Conservation (phyloP, 1,140 invertebrate genomes). For the Euborellia annulipes region DNA sequence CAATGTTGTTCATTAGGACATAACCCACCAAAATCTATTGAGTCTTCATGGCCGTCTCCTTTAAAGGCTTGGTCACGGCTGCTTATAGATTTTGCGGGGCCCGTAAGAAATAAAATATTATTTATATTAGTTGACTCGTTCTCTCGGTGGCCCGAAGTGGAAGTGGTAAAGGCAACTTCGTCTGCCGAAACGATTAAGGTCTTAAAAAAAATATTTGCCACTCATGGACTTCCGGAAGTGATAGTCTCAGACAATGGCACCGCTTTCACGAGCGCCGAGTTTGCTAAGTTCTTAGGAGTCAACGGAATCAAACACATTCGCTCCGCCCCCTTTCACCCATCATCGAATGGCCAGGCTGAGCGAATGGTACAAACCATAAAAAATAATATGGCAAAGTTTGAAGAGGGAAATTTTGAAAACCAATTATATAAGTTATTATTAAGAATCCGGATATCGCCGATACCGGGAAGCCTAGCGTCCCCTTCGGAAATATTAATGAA, state of each 20-base stretch:
- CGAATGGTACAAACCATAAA: slow-evolving; percentile 17
- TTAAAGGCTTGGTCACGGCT: slow-evolving; percentile 27
- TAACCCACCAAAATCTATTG: slow-evolving; percentile 13
- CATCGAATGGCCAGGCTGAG: slow-evolving; percentile 22
- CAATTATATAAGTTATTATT: neutral
- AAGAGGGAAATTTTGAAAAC: neutral
- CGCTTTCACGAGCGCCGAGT: slow-evolving; percentile 14
- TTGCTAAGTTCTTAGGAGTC: slow-evolving; percentile 14
- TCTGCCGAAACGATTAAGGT: slow-evolving; percentile 5
- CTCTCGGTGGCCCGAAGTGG: slow-evolving; percentile 28
- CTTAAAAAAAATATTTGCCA: slow-evolving; percentile 10
- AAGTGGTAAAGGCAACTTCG: neutral
- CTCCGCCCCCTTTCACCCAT: slow-evolving; percentile 20
- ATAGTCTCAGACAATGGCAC: slow-evolving; percentile 19
- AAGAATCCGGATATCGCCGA: slow-evolving; percentile 2
- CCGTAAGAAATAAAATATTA: slow-evolving; percentile 8
- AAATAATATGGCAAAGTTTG: slow-evolving; percentile 2
- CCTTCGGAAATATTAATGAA: slow-evolving; percentile 8
- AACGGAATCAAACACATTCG: slow-evolving; percentile 19
- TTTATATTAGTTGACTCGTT: slow-evolving; percentile 19
- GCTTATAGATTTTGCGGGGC: slow-evolving; percentile 30
- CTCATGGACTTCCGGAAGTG: slow-evolving; percentile 13
- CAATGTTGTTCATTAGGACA: neutral
- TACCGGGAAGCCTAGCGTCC: slow-evolving; percentile 1
- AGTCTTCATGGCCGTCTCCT: slow-evolving; percentile 22